Evolutionary conservation across 1,140 invertebrate genomes (phyloP).

Genomic region (Leptinotarsa texana): DNA sequence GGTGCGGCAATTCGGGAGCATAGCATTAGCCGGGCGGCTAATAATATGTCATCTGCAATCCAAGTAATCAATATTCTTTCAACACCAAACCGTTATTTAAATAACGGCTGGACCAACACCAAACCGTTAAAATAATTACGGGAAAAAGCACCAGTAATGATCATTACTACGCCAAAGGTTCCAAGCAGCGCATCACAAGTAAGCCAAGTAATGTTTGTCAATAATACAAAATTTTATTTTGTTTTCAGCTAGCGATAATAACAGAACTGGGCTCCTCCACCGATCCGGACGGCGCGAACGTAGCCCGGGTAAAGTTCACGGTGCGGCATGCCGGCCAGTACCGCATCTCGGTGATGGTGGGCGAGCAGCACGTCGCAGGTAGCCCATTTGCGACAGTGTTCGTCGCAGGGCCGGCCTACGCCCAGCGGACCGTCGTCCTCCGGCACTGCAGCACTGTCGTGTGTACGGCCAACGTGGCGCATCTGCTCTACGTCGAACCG

Average conservation of each 20-base stretch:
- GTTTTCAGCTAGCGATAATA: conserved; percentile 68
- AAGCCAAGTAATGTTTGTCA: too few species aligned
- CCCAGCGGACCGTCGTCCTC: conserved; percentile 81
- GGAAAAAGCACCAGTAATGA: too few species aligned
- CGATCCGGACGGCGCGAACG: conserved; percentile 80
- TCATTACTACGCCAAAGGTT: too few species aligned
- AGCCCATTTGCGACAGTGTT: conserved; percentile 66
- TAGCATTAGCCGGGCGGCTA: too few species aligned
- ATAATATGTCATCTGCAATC: too few species aligned
- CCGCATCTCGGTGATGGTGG: conserved; percentile 81
- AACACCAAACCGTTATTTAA: too few species aligned
- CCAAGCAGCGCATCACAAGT: too few species aligned
- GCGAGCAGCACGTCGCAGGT: conserved; percentile 64
- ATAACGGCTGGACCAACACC: too few species aligned
- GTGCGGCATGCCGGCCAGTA: conserved; percentile 88
- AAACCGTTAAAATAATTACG: too few species aligned
- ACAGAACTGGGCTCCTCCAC: conserved; percentile 85
- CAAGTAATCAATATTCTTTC: too few species aligned
- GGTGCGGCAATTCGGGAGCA: too few species aligned
- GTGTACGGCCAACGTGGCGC: conserved; percentile 75
- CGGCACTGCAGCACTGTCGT: conserved; percentile 86
- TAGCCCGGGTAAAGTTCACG: conserved; percentile 86
- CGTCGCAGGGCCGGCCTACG: conserved; percentile 76
- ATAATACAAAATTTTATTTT: not conserved
- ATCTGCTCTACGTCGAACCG: conserved; percentile 83